Conservation (phyloP, 1,140 invertebrate species). For the Akabosia matsudoensis region DNA sequence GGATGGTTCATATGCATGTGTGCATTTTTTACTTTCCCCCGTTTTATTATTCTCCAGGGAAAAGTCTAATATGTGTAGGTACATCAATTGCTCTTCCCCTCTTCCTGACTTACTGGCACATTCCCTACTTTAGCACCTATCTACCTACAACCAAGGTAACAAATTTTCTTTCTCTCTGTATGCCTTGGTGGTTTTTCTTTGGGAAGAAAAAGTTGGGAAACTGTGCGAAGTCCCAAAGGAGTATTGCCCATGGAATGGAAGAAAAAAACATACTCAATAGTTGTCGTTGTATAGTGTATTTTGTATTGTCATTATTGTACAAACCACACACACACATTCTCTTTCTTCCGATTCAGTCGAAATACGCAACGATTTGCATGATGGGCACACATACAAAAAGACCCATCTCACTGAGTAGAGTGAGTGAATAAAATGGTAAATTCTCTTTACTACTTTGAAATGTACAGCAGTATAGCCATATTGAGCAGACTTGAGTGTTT, state of each 20-base stretch:
- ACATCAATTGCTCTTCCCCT: neutral
- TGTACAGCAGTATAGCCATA: no score
- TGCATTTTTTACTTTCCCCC: neutral
- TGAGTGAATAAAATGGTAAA: neutral
- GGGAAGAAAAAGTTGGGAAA: neutral
- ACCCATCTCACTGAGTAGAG: no score
- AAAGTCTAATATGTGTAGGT: neutral
- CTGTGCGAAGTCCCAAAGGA: neutral
- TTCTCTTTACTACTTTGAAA: no score
- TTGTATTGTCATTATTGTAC: neutral
- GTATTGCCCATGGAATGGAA: neutral
- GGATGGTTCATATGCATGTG: neutral
- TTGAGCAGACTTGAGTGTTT: no score
- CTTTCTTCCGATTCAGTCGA: no score
- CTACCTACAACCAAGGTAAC: no score
- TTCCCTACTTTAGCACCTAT: no score
- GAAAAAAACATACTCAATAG: neutral
- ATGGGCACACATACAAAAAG: no score
- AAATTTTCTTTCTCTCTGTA: no score
- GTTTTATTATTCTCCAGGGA: neutral
- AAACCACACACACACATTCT: neutral
- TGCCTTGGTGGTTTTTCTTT: neutral
- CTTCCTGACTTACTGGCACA: neutral
- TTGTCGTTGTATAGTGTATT: neutral
- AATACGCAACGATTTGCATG: no score